Evolutionary conservation across 2,888 invertebrate species (phyloP).

Genomic region (Lasiommata megera): DNA sequence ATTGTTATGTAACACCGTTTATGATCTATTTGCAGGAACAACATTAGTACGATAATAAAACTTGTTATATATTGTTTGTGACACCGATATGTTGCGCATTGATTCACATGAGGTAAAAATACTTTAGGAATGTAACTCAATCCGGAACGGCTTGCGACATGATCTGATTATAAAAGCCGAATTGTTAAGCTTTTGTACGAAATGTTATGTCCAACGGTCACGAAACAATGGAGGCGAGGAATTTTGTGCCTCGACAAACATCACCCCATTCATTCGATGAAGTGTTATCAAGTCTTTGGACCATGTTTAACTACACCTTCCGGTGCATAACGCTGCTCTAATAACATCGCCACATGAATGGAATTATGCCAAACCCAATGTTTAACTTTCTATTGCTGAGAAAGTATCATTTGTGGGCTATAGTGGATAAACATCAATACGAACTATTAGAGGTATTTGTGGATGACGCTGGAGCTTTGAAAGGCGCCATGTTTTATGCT

Average conservation of each 20-base stretch:
- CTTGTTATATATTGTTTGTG: constrained; percentile 1
- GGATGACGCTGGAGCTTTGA: constrained; percentile 23
- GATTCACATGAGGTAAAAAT: constrained; percentile 8
- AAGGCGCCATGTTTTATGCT: constrained; percentile 23
- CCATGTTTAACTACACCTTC: constrained; percentile 66
- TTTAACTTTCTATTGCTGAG: constrained; percentile 73
- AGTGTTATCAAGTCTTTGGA: constrained; percentile 52
- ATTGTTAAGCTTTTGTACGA: constrained; percentile 22
- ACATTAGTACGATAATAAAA: neutral
- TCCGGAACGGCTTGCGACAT: constrained; percentile 6
- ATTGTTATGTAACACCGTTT: neutral
- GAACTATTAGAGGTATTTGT: constrained; percentile 59
- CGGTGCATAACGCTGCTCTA: constrained; percentile 57
- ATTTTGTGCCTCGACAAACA: constrained; percentile 62
- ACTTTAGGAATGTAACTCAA: constrained; percentile 7
- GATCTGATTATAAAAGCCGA: constrained; percentile 21
- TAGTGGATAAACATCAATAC: constrained; percentile 55
- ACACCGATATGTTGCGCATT: constrained; percentile 4
- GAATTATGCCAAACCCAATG: constrained; percentile 58
- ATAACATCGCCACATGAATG: constrained; percentile 66
- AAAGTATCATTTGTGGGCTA: constrained; percentile 67
- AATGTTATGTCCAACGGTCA: constrained; percentile 16
- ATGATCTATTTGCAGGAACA: neutral
- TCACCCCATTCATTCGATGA: constrained; percentile 44
- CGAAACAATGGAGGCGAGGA: constrained; percentile 61